Conservation (phyloP, 2,888 invertebrate genomes). For the Eumacrocentrus americanus region DNA sequence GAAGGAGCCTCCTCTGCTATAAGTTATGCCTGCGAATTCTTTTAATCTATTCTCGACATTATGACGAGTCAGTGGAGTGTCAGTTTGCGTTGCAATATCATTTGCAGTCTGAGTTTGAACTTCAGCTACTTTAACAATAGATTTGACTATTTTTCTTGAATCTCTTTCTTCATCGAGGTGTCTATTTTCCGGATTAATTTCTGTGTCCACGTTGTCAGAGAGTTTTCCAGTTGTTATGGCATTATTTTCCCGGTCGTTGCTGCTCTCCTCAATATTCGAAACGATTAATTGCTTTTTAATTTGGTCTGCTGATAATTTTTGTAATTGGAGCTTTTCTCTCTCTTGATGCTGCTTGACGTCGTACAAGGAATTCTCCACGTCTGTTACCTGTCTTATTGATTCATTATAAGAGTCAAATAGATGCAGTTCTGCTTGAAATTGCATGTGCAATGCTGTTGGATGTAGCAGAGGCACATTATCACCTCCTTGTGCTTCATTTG, state of each 20-base stretch:
- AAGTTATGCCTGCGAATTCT: slow-evolving; percentile 46
- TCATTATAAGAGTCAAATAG: slow-evolving; percentile 68
- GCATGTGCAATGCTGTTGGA: slow-evolving; percentile 66
- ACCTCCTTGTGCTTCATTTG: slow-evolving; percentile 14
- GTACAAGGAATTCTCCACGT: slow-evolving; percentile 63
- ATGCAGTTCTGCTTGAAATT: slow-evolving; percentile 68
- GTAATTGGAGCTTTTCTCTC: slow-evolving; percentile 42
- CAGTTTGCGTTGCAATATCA: slow-evolving; percentile 59
- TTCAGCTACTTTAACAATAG: slow-evolving; percentile 51
- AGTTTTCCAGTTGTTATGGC: not conserved
- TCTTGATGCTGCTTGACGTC: slow-evolving; percentile 45
- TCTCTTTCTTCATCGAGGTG: slow-evolving; percentile 33
- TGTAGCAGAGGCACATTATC: slow-evolving; percentile 40
- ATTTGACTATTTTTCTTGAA: slow-evolving; percentile 38
- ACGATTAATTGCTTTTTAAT: not conserved
- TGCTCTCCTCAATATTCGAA: not conserved
- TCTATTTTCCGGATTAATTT: slow-evolving; percentile 6
- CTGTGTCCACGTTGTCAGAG: not conserved
- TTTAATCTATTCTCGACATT: slow-evolving; percentile 34
- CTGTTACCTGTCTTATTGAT: slow-evolving; percentile 65
- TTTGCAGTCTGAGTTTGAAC: slow-evolving; percentile 59
- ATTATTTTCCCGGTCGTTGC: not conserved
- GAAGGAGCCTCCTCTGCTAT: slow-evolving; percentile 43
- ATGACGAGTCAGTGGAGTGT: slow-evolving; percentile 37
- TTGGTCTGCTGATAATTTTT: slow-evolving; percentile 40